Percentiles rank a stretch among this genome's conserved stretches.
Evolutionary conservation across 2,113 vertebrate genomes (phyloP).

Genomic region (Fulmarus glacialis): DNA sequence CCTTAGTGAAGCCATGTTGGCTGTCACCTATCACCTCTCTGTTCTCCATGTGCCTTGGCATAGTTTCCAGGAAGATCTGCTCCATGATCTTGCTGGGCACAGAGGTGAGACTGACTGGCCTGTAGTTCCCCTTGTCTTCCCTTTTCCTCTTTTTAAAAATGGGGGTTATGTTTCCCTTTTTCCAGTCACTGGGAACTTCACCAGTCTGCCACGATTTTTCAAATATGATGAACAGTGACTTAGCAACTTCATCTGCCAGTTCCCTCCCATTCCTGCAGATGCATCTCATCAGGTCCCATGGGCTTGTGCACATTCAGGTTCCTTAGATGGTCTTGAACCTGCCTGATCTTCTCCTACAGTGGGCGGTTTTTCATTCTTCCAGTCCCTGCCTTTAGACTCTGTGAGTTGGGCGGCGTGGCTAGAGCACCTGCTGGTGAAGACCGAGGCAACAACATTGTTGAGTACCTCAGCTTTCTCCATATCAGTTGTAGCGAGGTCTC

Average conservation of each 20-base stretch:
- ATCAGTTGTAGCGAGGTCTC: background rate
- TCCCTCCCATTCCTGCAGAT: background rate
- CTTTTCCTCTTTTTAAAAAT: background rate
- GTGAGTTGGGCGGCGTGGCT: background rate
- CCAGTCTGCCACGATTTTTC: background rate
- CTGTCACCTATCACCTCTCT: background rate
- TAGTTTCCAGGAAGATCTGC: background rate
- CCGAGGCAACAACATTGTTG: accelerated
- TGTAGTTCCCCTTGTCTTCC: background rate
- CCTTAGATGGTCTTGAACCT: background rate
- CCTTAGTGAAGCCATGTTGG: background rate
- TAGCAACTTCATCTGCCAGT: background rate
- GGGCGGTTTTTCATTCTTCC: background rate
- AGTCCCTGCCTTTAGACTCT: background rate
- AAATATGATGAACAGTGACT: background rate
- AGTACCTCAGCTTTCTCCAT: background rate
- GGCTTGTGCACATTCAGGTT: background rate
- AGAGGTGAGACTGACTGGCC: background rate
- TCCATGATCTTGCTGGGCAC: background rate
- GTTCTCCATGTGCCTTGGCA: background rate
- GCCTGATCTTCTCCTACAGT: background rate
- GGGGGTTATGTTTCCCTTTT: background rate
- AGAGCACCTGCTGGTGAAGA: background rate
- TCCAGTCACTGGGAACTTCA: background rate
- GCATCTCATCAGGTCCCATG: background rate